Evolutionary conservation across 2,888 invertebrate species (phyloP), one percentile per base, ranked within the genome.

Genomic region (Antheraea yamamai): DNA sequence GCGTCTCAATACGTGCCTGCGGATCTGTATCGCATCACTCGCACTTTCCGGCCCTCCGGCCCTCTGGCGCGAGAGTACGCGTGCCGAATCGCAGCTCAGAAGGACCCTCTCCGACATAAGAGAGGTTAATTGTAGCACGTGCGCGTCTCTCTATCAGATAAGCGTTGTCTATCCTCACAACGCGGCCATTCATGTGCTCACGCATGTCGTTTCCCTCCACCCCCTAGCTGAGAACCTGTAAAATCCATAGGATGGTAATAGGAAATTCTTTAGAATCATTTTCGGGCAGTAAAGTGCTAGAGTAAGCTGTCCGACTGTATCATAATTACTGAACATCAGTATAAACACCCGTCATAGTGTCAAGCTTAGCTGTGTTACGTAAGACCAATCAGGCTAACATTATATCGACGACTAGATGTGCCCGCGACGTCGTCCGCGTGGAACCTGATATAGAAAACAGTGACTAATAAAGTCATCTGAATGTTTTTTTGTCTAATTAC

Each of bases 51-150:
- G 72, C 72, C 76, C 75, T 77, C 74, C 78, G 14, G 30, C 64
- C 64, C 64, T 30, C 64, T 26, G 64, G 30, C 85, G 85, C 78
- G 84, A 78, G 80, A 76, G 75, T 39, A 85, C 91, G 86, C 91
- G 91, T 91, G 91, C 90, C 89, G 86, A 89, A 90, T 90, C 90
- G 81, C 88, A 64, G 18, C 71, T 61, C 55, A 70, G 61, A 71
- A 71, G 74, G 30, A 30, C 74, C 74, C 23, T 47, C 66, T 12
- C 2, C 70, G 20, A 70, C 70, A 2, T 66, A 66, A 39, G 70
- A 70, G 70, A 39, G 70, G 74, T 75, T 71, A 61, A 61, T 61
- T 61, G 74, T 26, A 51, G 68, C 61, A 73, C 75, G 71, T 77
- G 58, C 72, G 47, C 58, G 64, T 66, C 64, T 30, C 26, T 72